Evolutionary conservation across 2,113 vertebrate genomes (phyloP).

Genomic region (Dasypus novemcinctus): DNA sequence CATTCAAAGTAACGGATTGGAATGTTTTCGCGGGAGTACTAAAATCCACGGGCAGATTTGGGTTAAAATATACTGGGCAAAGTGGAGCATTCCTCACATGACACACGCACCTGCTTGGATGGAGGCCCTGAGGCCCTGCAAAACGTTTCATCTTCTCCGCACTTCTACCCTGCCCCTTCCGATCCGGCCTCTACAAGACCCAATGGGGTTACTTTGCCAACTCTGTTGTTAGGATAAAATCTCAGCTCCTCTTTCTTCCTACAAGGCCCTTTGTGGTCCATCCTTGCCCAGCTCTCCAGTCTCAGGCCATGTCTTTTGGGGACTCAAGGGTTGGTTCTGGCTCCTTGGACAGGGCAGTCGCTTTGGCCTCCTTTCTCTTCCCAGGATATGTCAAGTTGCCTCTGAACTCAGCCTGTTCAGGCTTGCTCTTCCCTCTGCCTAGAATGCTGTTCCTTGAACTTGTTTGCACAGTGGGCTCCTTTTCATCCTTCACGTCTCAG

Average conservation of each 20-base stretch:
- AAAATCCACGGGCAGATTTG: neutral
- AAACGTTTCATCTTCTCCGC: neutral
- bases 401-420: neutral
- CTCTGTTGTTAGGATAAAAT: neutral
- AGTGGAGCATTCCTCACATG: neutral
- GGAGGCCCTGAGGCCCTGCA: rapidly evolving
- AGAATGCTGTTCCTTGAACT: neutral
- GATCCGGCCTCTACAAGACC: neutral
- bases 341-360: neutral
- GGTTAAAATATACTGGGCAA: neutral
- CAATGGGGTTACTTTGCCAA: rapidly evolving
- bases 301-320: neutral
- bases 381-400: neutral
- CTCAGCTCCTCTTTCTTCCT: neutral
- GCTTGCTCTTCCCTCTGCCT: neutral
- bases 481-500: neutral
- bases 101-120: neutral
- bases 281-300: neutral
- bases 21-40: neutral
- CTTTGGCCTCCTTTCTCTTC: neutral
- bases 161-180: neutral
- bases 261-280: rapidly evolving
- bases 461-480: neutral
- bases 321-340: neutral
- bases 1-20: neutral